Base-by-base conservation (phyloP, 2,113 vertebrate genomes). In the Prietella phreatophila region DNA sequence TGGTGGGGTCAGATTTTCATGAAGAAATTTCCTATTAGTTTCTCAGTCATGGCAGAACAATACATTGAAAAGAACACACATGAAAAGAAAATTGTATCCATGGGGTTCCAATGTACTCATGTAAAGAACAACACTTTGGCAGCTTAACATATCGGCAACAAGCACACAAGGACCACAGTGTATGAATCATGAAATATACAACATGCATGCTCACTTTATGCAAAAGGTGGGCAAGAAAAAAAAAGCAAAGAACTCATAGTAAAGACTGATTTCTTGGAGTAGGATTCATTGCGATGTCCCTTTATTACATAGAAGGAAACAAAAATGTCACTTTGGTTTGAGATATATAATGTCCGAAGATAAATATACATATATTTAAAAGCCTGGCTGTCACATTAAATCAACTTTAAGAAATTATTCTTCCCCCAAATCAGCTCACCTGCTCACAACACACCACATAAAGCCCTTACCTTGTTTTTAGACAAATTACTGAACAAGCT, bases 391-490 rank as follows among this genome's bases (percentile, higher is more conserved):
- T 58, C 17, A 76, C 22, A 39, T 22, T 47, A 15, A 30, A 9
- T 14, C 19, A 39, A n/a, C 25, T 47, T 60, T 39, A 69, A 67
- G 86, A 76, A 85, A 84, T 86, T 82, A 75, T 84, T 79, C 33
- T 78, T 69, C 73, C 79, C 75, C 27, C 36, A 84, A 61, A 60
- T 83, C 84, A 61, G 50, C 42, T 75, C 39, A 81, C 30, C 89
- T 82, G 81, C 76, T 90, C 58, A 19, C 53, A 39, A 50, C 56
- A 87, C 53, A 81, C 63, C 69, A 82, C n/a, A 87, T 56, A 61
- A 80, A 56, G 85, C 86, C 84, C 97, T 98, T 98, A 98, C 97
- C 97, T 98, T 19, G 67, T 30, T 69, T 71, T 71, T 36, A 71
- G 67, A 71, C 30, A 33, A 36, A 71, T 71, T 33, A 19, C 67